Evolutionary conservation across 2,888 invertebrate genomes (phyloP).

Genomic region (Ophion ellenae): DNA sequence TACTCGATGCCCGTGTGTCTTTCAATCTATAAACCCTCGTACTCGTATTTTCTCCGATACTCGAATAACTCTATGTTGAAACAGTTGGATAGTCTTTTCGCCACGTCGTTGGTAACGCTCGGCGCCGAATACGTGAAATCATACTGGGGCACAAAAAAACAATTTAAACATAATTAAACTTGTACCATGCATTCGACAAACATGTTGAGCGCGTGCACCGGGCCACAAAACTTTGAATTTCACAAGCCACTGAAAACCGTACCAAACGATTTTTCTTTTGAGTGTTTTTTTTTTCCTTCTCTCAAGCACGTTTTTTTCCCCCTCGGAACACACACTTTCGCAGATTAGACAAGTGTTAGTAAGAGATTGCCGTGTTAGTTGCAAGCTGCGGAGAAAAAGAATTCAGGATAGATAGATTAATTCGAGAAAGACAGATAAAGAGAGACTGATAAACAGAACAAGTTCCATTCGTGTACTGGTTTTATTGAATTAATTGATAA

Average conservation of each 20-base stretch:
- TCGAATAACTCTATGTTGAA: too few relatives aligned
- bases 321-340: slow-evolving; percentile 42
- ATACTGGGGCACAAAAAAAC: background rate
- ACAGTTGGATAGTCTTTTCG: background rate
- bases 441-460: slow-evolving; percentile 73
- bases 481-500: slow-evolving; percentile 75
- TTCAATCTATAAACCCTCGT: too few relatives aligned
- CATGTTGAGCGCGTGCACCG: slow-evolving; percentile 36
- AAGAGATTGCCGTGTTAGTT: slow-evolving; percentile 79
- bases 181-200: slow-evolving; percentile 57
- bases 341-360: slow-evolving; percentile 74
- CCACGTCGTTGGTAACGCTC: slow-evolving; percentile 8
- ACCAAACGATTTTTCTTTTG: slow-evolving; percentile 26
- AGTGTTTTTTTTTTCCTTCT: background rate
- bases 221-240: slow-evolving; percentile 28
- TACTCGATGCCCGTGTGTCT: too few relatives aligned
- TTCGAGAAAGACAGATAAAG: slow-evolving; percentile 66
- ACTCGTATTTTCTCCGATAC: too few relatives aligned
- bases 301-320: slow-evolving; percentile 7
- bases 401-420: slow-evolving; percentile 63
- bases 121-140: slow-evolving; percentile 11
- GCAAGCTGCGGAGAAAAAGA: slow-evolving; percentile 79
- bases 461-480: slow-evolving; percentile 72
- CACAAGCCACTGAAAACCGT: slow-evolving; percentile 22
- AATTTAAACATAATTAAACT: background rate